Evolutionary conservation across 2,888 invertebrate genomes (phyloP), one percentile per base, ranked within the genome.

Genomic region (Tetragnatha montana): DNA sequence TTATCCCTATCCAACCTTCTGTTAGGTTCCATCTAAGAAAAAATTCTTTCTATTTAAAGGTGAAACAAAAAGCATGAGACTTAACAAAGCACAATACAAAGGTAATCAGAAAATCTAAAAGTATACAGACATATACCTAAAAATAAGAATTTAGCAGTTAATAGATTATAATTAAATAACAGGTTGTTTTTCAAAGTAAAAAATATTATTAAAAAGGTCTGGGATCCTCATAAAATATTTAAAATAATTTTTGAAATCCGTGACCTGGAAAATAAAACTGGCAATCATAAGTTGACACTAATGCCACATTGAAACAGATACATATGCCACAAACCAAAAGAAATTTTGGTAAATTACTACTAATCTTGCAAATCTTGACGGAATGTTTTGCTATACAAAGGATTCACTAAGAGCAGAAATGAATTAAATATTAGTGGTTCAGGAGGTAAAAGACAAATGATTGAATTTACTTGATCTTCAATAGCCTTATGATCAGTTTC

Each of bases 401-500:
- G 19, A 70, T n/a, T 8, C 19, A 70, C 17, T 70, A 17, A 70
- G 19, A 17, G 19, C 17, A 70, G 6, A n/a, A 70, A 70, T 70
- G 70, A 70, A 70, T 10, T 70, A 69, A 69, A 69, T 17, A 69
- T 35, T 35, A 35, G 35, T 35, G 35, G 35, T 35, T 2, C 35
- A 35, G 35, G 35, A 4, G 35, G 4, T 35, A 35, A 35, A 35
- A 35, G 2, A 35, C 35, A 35, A 2, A 4, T 35, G 4, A 35
- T 1, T 35, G 35, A 7, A 47, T 50, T 76, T 85, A 98, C 98
- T 96, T 99, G 99, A 94, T 99, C 98, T 94, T 99, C 99, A 92
- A 99, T 98, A 78, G 97, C 97, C 91, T 97, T 96, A 93, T 99
- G 98, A 93, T 99, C 98, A 0, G 98, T 98, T 93, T 99, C 98